Conservation (phyloP, 1,140 invertebrate species). For the Drosophila sp. region DNA sequence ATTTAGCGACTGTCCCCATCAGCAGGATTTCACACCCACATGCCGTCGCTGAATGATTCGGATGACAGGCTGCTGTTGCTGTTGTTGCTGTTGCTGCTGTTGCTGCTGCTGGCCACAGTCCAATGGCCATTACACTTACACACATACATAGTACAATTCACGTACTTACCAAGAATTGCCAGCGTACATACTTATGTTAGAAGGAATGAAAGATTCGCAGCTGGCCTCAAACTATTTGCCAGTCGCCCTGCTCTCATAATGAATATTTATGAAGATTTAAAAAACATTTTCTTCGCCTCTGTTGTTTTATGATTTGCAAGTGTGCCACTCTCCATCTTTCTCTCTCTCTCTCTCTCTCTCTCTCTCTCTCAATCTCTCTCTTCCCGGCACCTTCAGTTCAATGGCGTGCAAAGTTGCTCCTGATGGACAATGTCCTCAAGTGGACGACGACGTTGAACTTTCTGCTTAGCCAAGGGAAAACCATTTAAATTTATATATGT, state of each 20-base stretch:
- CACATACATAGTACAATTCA: conserved; percentile 12
- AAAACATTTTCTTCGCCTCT: conserved; percentile 83
- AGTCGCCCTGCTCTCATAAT: conserved; percentile 65
- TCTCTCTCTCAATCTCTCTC: conserved; percentile 9
- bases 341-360: conserved; percentile 9
- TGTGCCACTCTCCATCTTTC: conserved; percentile 50
- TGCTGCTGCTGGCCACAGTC: conserved; percentile 3
- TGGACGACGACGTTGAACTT: conserved; percentile 44
- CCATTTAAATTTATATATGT: conserved; percentile 40
- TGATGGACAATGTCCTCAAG: conserved; percentile 67
- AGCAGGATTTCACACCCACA: neutral
- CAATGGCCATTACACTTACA: conserved; percentile 22
- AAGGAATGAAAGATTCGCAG: conserved; percentile 56
- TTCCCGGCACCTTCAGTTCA: conserved; percentile 49
- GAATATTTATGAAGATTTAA: conserved; percentile 84
- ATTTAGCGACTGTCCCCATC: conserved; percentile 55
- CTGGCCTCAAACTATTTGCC: conserved; percentile 78
- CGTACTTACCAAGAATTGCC: conserved; percentile 9
- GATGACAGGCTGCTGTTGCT: no score
- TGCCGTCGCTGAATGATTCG: neutral
- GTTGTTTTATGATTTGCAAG: conserved; percentile 84
- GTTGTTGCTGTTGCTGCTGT: no score
- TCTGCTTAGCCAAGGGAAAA: conserved; percentile 35
- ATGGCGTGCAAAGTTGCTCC: conserved; percentile 77
- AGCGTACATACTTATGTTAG: conserved; percentile 53